Evolutionary conservation across 92 coral and sea anemone genomes (phyloP), one percentile per base, ranked within the genome.

Genomic region (Epizoanthus rinbou): DNA sequence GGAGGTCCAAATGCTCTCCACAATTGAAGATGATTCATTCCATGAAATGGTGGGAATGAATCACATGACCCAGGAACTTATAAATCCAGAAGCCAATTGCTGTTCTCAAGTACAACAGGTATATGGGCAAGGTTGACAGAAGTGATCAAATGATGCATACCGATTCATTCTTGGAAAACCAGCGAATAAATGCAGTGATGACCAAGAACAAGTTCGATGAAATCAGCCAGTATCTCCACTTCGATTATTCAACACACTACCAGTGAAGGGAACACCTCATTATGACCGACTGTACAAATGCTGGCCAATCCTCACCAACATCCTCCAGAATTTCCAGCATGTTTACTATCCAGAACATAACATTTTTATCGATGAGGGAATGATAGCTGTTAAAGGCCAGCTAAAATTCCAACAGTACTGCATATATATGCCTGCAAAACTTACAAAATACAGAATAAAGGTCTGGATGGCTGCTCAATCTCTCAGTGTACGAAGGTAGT

Each of bases 401-500:
- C 81, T 85, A 9, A 33, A 57, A 2, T 82, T 81, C 47, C 28
- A 47, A 3, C 89, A 86, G 31, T n/a, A n/a, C n/a, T n/a, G n/a
- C n/a, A n/a, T n/a, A n/a, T 69, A 80, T 52, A 74, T 84, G 72
- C 83, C 87, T 14, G 82, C 65, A 6, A 70, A 82, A 50, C 80
- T 81, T 4, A 80, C 85, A 5, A 80, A 65, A 24, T 59, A 84
- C 59, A 76, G 76, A 1, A 73, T 81, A 4, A 78, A 84, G 52
- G 64, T 88, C 13, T 74, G 84, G 87, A 65, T 88, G 85, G 67
- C 52, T 92, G 17, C 57, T 81, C 68, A 85, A 89, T 64, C 81
- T 84, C 28, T 65, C 82, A 33, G 90, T 87, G 3, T 92, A 92
- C 82, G 62, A 84, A 8, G 91, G 96, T 10, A 92, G 86, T 53